Percentiles rank a stretch among this genome's conserved stretches.
Evolutionary conservation across 2,113 vertebrate genomes (phyloP).

Genomic region (Urocitellus parryii): DNA sequence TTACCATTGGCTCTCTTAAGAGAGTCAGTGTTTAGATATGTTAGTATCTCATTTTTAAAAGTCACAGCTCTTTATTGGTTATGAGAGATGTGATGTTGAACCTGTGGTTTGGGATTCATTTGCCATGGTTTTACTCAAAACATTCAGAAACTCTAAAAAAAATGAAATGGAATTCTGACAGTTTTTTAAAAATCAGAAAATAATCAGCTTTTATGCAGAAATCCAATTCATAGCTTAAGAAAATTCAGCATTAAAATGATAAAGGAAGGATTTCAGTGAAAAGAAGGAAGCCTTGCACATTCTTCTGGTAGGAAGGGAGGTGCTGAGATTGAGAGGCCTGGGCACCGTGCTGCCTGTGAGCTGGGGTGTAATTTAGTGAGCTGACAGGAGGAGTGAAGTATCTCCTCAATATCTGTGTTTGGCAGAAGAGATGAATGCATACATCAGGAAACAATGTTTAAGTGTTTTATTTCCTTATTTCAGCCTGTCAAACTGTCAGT

Average conservation of each 20-base stretch:
- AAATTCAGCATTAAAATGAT: conserved; percentile 64
- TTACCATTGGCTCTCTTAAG: background rate
- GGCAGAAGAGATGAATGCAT: conserved; percentile 95
- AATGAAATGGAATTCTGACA: conserved; percentile 51
- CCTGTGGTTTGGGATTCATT: background rate
- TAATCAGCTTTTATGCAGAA: conserved; percentile 63
- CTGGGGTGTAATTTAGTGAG: conserved; percentile 91
- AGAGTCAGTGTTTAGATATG: conserved; percentile 54
- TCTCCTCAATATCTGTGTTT: conserved; percentile 93
- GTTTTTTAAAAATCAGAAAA: background rate
- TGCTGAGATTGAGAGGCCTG: conserved; percentile 69
- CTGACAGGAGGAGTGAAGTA: conserved; percentile 93
- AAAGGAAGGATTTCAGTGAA: conserved; percentile 19
- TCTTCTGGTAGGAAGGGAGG: conserved; percentile 62
- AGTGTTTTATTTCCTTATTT: conserved; percentile 93
- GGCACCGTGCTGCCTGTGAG: conserved; percentile 74
- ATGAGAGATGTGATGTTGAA: conserved; percentile 64
- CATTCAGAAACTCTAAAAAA: conserved; percentile 65
- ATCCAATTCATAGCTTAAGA: conserved; percentile 39
- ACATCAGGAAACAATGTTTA: conserved; percentile 92
- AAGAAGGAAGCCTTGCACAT: background rate
- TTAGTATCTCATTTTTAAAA: conserved; percentile 45
- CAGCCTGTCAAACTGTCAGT: conserved; percentile 91
- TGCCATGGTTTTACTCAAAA: background rate
- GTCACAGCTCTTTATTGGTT: conserved; percentile 40